Evolutionary conservation across 37 sponge, comb jelly and placozoan species (phyloP), one percentile per base, ranked within the genome.

Genomic region (Haliclona indistincta): DNA sequence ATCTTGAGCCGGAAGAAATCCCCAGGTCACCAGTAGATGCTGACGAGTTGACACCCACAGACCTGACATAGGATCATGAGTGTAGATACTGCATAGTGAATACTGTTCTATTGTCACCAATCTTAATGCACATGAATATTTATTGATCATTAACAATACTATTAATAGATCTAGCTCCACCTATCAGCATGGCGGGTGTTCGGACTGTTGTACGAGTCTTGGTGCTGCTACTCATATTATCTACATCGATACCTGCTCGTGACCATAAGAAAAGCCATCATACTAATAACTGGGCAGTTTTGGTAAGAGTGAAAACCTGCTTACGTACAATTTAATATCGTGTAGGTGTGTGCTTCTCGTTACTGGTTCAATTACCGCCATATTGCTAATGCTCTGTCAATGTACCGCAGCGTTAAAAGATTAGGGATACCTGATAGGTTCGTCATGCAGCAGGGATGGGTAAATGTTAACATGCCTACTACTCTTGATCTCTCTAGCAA

Each of bases 281-380:
- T 71, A 97, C 97, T 34, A 97, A 97, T 81, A 97, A 97, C 92
- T 97, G 97, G 97, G 97, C 95, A 0, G 97, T 97, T 15, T 45
- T 97, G 63, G 97, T 93, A 49, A 87, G 88, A 37, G 56, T 38
- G 23, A 22, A 10, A 67, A 39, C 20, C 47, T 66, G 20, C 26
- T 68, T 30, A 20, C 25, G 7, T 35, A 33, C 32, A 22, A 23
- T 6, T 29, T 41, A 4, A 0, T 22, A 41, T 3, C 25, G 22
- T 74, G 37, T 63, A 93, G 95, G 87, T 96, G 33, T 88, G 91
- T 51, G 20, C 97, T 10, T 96, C 97, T 29, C 77, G 99, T 13
- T 98, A 95, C 56, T 98, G 99, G 99, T 98, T 98, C 77, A 98
- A 98, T 74, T 98, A 98, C 61, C 69, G 99, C 40, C 99, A 98